Percentiles rank a stretch among this genome's conserved stretches.
Evolutionary conservation across 2,888 invertebrate genomes (phyloP).

Genomic region (Sminthurides aquaticus): DNA sequence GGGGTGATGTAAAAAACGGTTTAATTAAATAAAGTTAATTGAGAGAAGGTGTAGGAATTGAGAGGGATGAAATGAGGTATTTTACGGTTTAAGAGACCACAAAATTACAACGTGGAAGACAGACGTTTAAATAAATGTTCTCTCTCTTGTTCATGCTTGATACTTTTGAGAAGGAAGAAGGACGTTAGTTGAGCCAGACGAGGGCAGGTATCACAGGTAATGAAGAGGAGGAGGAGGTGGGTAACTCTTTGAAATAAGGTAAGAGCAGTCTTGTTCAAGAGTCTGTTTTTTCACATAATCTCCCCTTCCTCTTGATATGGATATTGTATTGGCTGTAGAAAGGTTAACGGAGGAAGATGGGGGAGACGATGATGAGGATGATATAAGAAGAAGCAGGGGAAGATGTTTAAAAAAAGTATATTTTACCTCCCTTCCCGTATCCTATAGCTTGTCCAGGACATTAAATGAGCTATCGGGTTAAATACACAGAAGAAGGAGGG

Average conservation of each 20-base stretch:
- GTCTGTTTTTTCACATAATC: no score
- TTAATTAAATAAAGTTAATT: constrained; percentile 26
- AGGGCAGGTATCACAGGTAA: no score
- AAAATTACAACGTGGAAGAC: constrained; percentile 24
- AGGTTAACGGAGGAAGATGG: background rate
- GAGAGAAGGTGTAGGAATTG: constrained; percentile 21
- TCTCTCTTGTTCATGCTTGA: no score
- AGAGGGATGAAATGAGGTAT: constrained; percentile 23
- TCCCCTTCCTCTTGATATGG: no score
- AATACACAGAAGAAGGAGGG: background rate
- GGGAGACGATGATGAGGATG: background rate
- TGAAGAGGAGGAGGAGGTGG: no score
- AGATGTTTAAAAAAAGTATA: background rate
- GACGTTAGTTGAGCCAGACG: no score
- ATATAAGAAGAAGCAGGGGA: background rate
- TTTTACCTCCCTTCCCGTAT: no score
- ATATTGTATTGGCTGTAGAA: no score
- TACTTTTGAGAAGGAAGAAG: no score
- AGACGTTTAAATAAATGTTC: constrained; percentile 23
- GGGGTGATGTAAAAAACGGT: constrained; percentile 7
- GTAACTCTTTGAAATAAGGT: no score
- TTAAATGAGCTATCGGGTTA: background rate
- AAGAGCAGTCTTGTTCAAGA: no score
- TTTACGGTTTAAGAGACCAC: constrained; percentile 22
- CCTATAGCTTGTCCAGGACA: background rate